Evolutionary conservation across 2,113 vertebrate genomes (phyloP), one percentile per base, ranked within the genome.

Genomic region (Mormyrus lacerda): DNA sequence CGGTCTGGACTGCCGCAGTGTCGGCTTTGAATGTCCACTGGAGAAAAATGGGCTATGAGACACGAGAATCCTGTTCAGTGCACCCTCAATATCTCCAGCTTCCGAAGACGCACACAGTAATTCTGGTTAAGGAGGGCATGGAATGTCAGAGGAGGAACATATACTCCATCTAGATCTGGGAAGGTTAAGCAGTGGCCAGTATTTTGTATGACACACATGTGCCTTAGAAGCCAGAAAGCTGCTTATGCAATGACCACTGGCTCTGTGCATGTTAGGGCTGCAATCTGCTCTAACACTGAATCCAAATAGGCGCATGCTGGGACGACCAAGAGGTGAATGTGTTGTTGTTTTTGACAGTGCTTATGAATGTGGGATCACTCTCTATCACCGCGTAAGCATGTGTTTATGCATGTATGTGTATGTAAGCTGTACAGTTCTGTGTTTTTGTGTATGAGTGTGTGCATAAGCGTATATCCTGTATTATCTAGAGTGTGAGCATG

Each of bases 291-390:
- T 7, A 19, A 79, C 31, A 42, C 15, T 79, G 73, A 79, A 79
- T 79, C 73, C 73, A 79, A 79, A 79, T 35, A 79, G 35, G 5
- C 17, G 35, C 73, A 79, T 19, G 73, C 31, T 79, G 73, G 73
- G 73, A 42, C 15, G 13, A 21, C 73, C 35, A 19, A 79, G 73
- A 42, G 73, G 73, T 42, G 31, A 42, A 79, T 42, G 35, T 76
- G 69, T 19, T 1, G 4, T 19, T 79, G 19, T n/a, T 17, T 79
- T 15, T 79, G 31, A 79, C 35, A 76, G 69, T 88, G 55, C 39
- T 93, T 91, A 92, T 92, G 91, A 91, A 90, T 91, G 88, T 91
- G 31, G 45, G 48, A 19, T 47, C 44, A 10, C 21, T 85, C 11
- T 85, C 42, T 85, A 27, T 24, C 21, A 85, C 19, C 13, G 83